Base-by-base conservation (phyloP, 2,797 vertebrate genomes). In the Alcedo atthis region DNA sequence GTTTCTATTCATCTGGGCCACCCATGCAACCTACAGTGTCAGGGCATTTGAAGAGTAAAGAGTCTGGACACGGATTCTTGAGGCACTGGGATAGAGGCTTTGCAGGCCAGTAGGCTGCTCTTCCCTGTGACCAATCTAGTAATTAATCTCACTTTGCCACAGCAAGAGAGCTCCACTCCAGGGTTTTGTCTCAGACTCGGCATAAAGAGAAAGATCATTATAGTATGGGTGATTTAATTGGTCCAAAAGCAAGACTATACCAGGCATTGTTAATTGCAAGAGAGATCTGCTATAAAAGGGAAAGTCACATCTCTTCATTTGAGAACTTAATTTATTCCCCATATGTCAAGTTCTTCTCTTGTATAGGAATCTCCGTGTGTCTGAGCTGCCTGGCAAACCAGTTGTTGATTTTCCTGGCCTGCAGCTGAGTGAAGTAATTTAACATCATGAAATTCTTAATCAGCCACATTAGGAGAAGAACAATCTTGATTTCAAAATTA, bases 331-430 rank as follows among this genome's bases (percentile, higher is more conserved):
- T 63, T 59, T 71, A 71, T 73, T 55, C 13, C 42, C 21, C 9
- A 20, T 55, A 4, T 5, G 9, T 26, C 0, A 0, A 73, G 46
- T 61, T 74, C 24, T 18, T 26, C 8, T 51, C 22, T 68, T 33
- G 24, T 22, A 53, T 11, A 40, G 42, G 64, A 73, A 80, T 25
- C 32, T 69, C 24, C 20, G 33, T 0, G 0, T 0, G 0, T 22
- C 48, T 66, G 48, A 67, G 42, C 14, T 37, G 42, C 37, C 46
- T 66, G 53, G 69, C 24, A 57, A 74, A 85, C 43, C 5, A 48
- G 32, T n/a, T 45, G 66, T 32, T 74, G 66, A 57, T 66, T 87
- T 85, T 66, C 67, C 64, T 24, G 53, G 33, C 62, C 69, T 2
- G 1, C 22, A 75, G 62, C 8, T 51, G 57, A 78, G 40, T 59